phyloP scores from a whole-genome alignment of 2,888 invertebrate species.

The Synergus gifuensis region DNA sequence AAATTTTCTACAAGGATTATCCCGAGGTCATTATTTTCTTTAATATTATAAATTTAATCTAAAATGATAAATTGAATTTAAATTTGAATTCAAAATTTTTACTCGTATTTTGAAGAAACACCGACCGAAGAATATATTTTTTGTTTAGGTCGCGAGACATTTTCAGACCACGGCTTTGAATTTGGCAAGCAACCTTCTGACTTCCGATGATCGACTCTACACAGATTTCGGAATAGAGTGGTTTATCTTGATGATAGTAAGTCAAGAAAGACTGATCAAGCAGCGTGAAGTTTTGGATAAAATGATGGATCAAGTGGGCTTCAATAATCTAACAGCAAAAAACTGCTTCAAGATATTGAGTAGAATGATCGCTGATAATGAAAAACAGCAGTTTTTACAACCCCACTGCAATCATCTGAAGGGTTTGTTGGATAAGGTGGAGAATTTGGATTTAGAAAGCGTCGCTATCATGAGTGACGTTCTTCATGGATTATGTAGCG shows the following conservation, averaged over 20 bases:
- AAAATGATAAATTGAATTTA: not conserved
- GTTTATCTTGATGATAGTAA: slow-evolving; percentile 70
- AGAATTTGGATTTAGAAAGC: slow-evolving; percentile 86
- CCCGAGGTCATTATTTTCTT: slow-evolving; percentile 61
- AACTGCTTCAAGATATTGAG: slow-evolving; percentile 68
- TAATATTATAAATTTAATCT: not conserved
- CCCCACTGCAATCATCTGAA: slow-evolving; percentile 82
- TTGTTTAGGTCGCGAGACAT: slow-evolving; percentile 65
- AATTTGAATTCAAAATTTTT: not conserved
- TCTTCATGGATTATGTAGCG: slow-evolving; percentile 83
- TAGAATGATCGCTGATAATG: slow-evolving; percentile 65
- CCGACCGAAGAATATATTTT: not conserved
- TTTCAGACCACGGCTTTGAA: slow-evolving; percentile 67
- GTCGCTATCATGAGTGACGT: slow-evolving; percentile 88
- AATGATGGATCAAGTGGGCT: slow-evolving; percentile 70
- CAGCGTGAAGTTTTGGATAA: slow-evolving; percentile 72
- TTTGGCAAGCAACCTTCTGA: slow-evolving; percentile 69
- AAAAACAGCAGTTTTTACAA: slow-evolving; percentile 76
- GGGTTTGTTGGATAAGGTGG: slow-evolving; percentile 86
- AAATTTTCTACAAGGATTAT: slow-evolving; percentile 75
- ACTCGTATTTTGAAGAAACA: not conserved
- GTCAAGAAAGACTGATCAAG: slow-evolving; percentile 62
- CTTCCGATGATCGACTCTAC: slow-evolving; percentile 65
- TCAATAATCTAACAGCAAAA: slow-evolving; percentile 69
- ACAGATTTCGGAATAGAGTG: slow-evolving; percentile 72